A percentile compares a stretch with the other conserved stretches of the same genome.
These are phyloP conservation scores for Zaprionus inermis DNA, from an alignment of 1,140 invertebrate genomes.

Conservation along the genomic window DNA sequence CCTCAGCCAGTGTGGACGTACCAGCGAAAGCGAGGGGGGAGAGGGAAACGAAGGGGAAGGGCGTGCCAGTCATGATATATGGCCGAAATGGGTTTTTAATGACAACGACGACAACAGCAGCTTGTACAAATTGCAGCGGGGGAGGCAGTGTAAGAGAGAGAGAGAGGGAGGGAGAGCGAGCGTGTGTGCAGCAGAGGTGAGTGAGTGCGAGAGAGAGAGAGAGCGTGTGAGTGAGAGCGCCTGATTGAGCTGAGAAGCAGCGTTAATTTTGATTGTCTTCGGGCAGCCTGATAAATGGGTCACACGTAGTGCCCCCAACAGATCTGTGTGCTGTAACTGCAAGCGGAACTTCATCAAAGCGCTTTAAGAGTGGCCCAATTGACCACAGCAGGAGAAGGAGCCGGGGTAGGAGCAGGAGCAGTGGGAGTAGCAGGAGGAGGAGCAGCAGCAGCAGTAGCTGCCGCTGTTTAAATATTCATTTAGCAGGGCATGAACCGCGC, in stretches of 20 bases:
- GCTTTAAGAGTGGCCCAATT: slow-evolving; percentile 48
- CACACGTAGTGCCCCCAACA: slow-evolving; percentile 61
- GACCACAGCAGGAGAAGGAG: slow-evolving; percentile 35
- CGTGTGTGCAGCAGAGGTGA: too few species aligned
- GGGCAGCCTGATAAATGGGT: slow-evolving; percentile 75
- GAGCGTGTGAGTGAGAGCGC: slow-evolving; percentile 20
- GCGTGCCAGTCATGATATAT: slow-evolving; percentile 71
- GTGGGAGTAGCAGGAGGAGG: neutral
- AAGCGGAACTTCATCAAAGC: slow-evolving; percentile 64
- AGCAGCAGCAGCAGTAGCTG: slow-evolving; percentile 22
- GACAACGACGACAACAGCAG: slow-evolving; percentile 82
- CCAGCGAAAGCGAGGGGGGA: neutral
- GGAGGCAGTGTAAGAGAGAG: slow-evolving; percentile 15
- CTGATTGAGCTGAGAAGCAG: slow-evolving; percentile 60
- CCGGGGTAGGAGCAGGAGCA: slow-evolving; percentile 10
- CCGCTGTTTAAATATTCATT: slow-evolving; percentile 75
- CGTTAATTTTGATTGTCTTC: slow-evolving; percentile 79
- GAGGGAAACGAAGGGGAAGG: slow-evolving; percentile 4
- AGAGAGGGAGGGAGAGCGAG: neutral
- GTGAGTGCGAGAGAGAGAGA: neutral
- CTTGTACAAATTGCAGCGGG: slow-evolving; percentile 73
- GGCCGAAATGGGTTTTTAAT: slow-evolving; percentile 81
- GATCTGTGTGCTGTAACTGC: slow-evolving; percentile 57
- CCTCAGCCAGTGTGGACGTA: slow-evolving; percentile 51
- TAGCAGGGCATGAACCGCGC: slow-evolving; percentile 44